phyloP scores from a whole-genome alignment of 2,113 vertebrate species.

The Aegypius monachus region DNA sequence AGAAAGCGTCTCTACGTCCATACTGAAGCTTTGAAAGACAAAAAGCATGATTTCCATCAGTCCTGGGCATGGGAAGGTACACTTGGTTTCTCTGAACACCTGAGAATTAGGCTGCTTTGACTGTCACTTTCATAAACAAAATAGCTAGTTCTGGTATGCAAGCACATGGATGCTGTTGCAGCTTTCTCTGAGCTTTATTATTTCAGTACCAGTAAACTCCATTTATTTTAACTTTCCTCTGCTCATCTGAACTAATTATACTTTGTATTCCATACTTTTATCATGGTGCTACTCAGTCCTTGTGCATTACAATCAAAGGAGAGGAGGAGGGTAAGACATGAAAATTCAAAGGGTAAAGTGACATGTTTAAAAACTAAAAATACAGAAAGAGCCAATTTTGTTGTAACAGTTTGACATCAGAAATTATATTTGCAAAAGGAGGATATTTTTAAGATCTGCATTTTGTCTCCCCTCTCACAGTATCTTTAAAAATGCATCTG shows the following conservation, averaged over 20 bases:
- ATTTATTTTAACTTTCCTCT: neutral
- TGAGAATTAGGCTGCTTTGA: neutral
- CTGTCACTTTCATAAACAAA: neutral
- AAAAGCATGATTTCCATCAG: neutral
- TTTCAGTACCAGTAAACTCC: neutral
- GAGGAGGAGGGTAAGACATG: neutral
- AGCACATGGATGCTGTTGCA: neutral
- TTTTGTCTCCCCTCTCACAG: neutral
- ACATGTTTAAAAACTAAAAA: neutral
- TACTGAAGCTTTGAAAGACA: neutral
- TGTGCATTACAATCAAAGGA: neutral
- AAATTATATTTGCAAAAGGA: neutral
- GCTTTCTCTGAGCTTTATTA: neutral
- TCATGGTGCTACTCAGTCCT: neutral
- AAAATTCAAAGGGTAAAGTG: neutral
- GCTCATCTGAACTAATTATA: neutral
- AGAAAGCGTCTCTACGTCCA: neutral
- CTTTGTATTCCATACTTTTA: neutral
- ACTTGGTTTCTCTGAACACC: neutral
- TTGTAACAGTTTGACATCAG: neutral
- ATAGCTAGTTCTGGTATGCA: neutral
- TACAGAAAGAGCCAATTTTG: neutral
- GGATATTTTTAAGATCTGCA: neutral
- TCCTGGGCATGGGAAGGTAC: neutral
- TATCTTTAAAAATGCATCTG: neutral